Conservation (phyloP, 2,113 vertebrate genomes). For the Oostethus manadensis region DNA sequence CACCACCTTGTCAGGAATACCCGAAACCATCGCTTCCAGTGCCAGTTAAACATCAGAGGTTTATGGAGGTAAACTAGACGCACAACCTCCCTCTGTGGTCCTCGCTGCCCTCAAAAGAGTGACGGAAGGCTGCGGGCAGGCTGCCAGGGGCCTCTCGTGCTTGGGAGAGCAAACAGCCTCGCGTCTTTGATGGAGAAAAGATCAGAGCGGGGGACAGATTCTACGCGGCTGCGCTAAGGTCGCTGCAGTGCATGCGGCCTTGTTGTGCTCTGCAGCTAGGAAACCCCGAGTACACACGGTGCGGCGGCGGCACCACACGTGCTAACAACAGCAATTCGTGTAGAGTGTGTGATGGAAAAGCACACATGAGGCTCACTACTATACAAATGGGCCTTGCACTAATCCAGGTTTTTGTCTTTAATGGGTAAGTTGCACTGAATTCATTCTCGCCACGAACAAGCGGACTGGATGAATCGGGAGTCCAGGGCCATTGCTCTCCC, state of each 20-base stretch:
- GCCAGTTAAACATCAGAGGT: conserved; percentile 28
- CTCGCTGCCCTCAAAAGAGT: conserved; percentile 24
- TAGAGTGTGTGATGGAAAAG: too few species aligned
- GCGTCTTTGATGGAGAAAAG: conserved; percentile 63
- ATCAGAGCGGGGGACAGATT: conserved; percentile 66
- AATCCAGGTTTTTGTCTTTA: too few species aligned
- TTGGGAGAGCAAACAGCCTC: conserved; percentile 64
- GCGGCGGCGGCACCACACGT: conserved; percentile 27
- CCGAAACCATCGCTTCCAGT: conserved; percentile 28
- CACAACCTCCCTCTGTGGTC: conserved; percentile 26
- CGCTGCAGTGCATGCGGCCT: conserved; percentile 44
- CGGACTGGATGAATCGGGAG: conserved; percentile 3
- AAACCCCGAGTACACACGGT: conserved; percentile 54
- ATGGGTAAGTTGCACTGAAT: neutral
- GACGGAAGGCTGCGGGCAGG: conserved; percentile 42
- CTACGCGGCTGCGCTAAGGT: conserved; percentile 62
- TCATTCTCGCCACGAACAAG: neutral
- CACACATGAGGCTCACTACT: too few species aligned
- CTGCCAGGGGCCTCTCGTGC: conserved; percentile 60
- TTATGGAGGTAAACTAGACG: conserved; percentile 24
- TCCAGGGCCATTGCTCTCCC: neutral
- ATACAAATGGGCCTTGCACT: too few species aligned
- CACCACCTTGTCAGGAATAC: conserved; percentile 29
- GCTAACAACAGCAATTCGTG: neutral
- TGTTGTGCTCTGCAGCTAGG: conserved; percentile 71